Conservation (phyloP, 2,888 invertebrate species). For the Omphaloscelis lunosa region DNA sequence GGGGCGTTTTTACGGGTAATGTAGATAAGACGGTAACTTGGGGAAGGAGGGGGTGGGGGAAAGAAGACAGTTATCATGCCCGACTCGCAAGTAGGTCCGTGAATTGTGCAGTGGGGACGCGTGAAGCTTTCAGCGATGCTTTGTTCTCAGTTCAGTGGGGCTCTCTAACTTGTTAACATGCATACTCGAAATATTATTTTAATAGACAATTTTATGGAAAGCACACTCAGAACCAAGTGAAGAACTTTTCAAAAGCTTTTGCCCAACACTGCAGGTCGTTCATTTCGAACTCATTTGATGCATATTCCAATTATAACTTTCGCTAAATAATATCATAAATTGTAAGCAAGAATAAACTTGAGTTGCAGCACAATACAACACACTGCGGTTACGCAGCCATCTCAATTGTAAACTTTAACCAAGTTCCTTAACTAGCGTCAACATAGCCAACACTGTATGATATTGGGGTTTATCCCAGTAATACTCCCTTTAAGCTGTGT, state of each 20-base stretch:
- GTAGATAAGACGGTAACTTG: constrained; percentile 62
- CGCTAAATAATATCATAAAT: constrained; percentile 18
- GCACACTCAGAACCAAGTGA: neutral
- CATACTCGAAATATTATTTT: constrained; percentile 15
- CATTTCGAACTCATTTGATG: neutral
- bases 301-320: constrained; percentile 5
- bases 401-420: constrained; percentile 35
- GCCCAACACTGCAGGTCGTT: neutral
- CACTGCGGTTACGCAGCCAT: constrained; percentile 27
- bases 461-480: constrained; percentile 35
- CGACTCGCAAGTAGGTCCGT: constrained; percentile 30
- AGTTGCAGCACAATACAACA: constrained; percentile 4
- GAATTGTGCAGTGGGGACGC: constrained; percentile 60
- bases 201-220: constrained; percentile 1
- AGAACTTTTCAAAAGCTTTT: neutral
- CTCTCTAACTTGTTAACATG: constrained; percentile 43
- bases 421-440: constrained; percentile 40
- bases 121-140: constrained; percentile 61
- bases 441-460: constrained; percentile 37
- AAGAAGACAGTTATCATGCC: constrained; percentile 62
- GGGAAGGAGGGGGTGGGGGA: constrained; percentile 28
- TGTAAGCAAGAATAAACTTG: constrained; percentile 14
- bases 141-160: constrained; percentile 45
- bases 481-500: constrained; percentile 25
- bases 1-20: constrained; percentile 62